Percentiles rank a stretch among this genome's conserved stretches.
phyloP scores from a whole-genome alignment of 2,888 invertebrate species.

The Schizaphis graminum region DNA sequence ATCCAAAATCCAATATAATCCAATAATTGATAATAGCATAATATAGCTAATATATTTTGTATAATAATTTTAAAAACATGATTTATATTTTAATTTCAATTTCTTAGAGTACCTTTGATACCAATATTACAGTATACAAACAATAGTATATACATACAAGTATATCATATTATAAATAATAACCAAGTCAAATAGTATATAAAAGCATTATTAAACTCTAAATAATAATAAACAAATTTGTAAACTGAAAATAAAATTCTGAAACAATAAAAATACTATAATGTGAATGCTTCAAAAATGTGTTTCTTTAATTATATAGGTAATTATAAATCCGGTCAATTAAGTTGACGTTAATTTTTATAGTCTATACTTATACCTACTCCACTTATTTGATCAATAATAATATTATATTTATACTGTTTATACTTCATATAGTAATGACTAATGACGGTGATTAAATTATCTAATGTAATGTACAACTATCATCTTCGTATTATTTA shows the following conservation, averaged over 20 bases:
- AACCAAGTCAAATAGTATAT: background rate
- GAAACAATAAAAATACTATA: too few species aligned
- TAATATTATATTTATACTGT: too few species aligned
- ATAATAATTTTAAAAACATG: background rate
- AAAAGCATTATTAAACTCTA: background rate
- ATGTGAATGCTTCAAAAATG: background rate
- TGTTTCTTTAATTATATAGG: background rate
- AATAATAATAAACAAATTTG: too few species aligned
- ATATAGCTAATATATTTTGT: background rate
- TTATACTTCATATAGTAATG: background rate
- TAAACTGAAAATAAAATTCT: too few species aligned
- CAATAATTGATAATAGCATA: background rate
- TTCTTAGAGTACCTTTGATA: background rate
- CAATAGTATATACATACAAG: too few species aligned
- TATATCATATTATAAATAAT: background rate
- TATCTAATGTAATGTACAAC: background rate
- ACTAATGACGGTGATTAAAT: background rate
- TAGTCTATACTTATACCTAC: background rate
- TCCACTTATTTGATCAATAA: background rate
- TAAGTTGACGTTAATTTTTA: background rate
- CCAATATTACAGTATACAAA: background rate
- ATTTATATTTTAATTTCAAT: too few species aligned
- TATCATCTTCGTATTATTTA: background rate
- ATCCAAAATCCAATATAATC: background rate
- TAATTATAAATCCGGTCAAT: background rate